These are phyloP conservation scores for Cheilosia vernalis DNA, from an alignment of 2,888 invertebrate species.

Conservation along the genomic window DNA sequence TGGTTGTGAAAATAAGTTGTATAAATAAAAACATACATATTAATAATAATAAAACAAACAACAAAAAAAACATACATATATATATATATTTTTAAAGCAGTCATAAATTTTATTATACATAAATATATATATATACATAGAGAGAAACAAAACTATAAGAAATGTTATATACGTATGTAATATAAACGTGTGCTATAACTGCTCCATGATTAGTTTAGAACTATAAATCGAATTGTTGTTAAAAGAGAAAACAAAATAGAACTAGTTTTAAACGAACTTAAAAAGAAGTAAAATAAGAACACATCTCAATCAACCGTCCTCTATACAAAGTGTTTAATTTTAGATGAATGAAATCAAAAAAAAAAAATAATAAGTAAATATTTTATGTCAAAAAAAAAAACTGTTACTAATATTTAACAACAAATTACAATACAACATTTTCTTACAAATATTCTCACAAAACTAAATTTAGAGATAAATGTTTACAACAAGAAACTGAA, in stretches of 20 bases:
- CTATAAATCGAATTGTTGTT: slow-evolving; percentile 73
- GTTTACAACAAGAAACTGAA: slow-evolving; percentile 54
- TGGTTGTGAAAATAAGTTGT: slow-evolving; percentile 77
- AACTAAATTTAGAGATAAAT: slow-evolving; percentile 59
- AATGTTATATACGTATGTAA: slow-evolving; percentile 75
- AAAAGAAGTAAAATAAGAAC: slow-evolving; percentile 48
- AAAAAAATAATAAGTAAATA: slow-evolving; percentile 44
- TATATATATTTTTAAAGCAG: slow-evolving; percentile 74
- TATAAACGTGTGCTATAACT: slow-evolving; percentile 72
- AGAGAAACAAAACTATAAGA: slow-evolving; percentile 71
- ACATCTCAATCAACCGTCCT: slow-evolving; percentile 77
- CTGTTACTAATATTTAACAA: slow-evolving; percentile 66
- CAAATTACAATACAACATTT: slow-evolving; percentile 49
- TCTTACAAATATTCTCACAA: slow-evolving; percentile 61
- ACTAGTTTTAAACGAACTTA: slow-evolving; percentile 34
- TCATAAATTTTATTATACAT: slow-evolving; percentile 75
- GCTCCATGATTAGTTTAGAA: slow-evolving; percentile 73
- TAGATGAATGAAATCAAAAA: slow-evolving; percentile 49
- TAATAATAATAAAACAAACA: slow-evolving; percentile 57
- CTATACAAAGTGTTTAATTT: slow-evolving; percentile 76
- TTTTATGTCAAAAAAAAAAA: slow-evolving; percentile 61
- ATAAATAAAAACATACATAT: slow-evolving; percentile 71
- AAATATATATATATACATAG: slow-evolving; percentile 69
- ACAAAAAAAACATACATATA: slow-evolving; percentile 53
- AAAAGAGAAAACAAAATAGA: slow-evolving; percentile 27